Evolutionary conservation across 30 jellyfish, hydroid and myxozoan species (phyloP).

Genomic region (Aurelia sp.): DNA sequence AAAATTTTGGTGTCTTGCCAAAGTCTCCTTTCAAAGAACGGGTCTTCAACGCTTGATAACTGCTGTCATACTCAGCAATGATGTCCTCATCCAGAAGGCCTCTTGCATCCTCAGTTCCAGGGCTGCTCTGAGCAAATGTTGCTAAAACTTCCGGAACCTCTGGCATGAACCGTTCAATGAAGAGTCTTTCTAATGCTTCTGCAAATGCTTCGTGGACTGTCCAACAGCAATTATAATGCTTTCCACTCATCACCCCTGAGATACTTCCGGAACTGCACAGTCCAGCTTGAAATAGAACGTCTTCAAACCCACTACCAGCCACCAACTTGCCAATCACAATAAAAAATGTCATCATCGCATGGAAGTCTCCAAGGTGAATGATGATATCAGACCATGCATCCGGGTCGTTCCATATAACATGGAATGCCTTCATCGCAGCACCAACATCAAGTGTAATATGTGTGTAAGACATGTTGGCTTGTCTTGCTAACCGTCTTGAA

Average conservation of each 20-base stretch:
- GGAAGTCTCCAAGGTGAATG: slow-evolving; percentile 52
- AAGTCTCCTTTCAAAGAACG: slow-evolving; percentile 28
- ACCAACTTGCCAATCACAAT: slow-evolving; percentile 27
- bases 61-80: not conserved
- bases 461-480: too few relatives aligned
- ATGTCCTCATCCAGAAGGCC: not conserved
- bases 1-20: slow-evolving; percentile 44
- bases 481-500: too few relatives aligned
- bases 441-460: slow-evolving; percentile 61
- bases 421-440: slow-evolving; percentile 57
- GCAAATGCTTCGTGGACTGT: slow-evolving; percentile 42
- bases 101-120: not conserved
- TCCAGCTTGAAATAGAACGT: slow-evolving; percentile 26
- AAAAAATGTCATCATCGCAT: slow-evolving; percentile 56
- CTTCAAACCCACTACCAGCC: slow-evolving; percentile 54
- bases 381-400: slow-evolving; percentile 32
- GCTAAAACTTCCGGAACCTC: too few relatives aligned
- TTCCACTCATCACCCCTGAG: slow-evolving; percentile 33
- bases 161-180: slow-evolving; percentile 18
- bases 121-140: too few relatives aligned
- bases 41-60: not conserved
- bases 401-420: slow-evolving; percentile 58
- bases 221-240: slow-evolving; percentile 53
- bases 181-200: slow-evolving; percentile 42
- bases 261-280: slow-evolving; percentile 50